These are phyloP conservation scores for Bos javanicus DNA, from an alignment of 2,113 vertebrate genomes.

Conservation along the genomic window DNA sequence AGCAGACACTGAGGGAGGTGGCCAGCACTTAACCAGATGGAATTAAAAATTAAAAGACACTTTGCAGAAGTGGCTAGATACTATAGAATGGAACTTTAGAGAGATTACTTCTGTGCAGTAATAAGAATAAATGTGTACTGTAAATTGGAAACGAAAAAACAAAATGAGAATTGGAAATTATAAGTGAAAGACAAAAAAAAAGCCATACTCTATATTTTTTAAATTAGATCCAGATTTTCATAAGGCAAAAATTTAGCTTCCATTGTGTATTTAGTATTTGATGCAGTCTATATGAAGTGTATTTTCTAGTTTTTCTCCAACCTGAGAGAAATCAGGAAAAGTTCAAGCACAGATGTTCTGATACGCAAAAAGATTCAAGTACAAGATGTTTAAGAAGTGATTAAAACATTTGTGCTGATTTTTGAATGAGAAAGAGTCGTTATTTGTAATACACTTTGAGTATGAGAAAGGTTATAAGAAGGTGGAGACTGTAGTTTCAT, in stretches of 20 bases:
- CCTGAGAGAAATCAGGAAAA: neutral
- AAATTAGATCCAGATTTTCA: neutral
- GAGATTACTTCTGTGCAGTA: neutral
- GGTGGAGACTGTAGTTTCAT: neutral
- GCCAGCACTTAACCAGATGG: neutral
- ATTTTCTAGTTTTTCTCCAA: neutral
- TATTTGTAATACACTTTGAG: neutral
- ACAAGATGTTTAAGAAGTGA: neutral
- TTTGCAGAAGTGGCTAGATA: neutral
- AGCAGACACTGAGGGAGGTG: neutral
- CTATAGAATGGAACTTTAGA: neutral
- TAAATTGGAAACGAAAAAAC: neutral
- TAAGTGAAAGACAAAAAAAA: neutral
- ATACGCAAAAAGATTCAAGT: neutral
- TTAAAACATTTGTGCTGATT: neutral
- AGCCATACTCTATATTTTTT: neutral
- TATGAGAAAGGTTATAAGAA: neutral
- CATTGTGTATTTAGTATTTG: neutral
- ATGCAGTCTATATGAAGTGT: neutral
- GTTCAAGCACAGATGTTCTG: neutral
- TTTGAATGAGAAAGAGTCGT: neutral
- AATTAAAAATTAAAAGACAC: slow-evolving; percentile 35
- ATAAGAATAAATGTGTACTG: neutral
- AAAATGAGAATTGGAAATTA: neutral
- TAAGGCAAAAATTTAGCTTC: neutral